A percentile compares a stretch with the other conserved stretches of the same genome.
These are phyloP conservation scores for Amphiprion percula DNA, from an alignment of 2,113 vertebrate genomes.

Conservation along the genomic window DNA sequence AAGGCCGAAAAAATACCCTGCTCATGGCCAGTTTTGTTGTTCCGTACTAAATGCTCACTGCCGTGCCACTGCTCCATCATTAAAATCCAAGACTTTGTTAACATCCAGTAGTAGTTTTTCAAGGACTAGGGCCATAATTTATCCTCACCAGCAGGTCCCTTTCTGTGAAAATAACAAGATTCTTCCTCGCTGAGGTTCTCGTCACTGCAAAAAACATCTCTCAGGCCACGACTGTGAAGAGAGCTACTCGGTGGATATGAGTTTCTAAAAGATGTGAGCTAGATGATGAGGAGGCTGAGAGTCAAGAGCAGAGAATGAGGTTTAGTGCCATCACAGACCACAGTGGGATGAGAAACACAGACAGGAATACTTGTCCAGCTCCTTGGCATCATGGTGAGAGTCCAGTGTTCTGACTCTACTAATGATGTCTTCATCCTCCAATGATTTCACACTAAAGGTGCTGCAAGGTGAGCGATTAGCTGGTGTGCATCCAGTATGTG, in stretches of 20 bases:
- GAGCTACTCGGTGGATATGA: constrained; percentile 44
- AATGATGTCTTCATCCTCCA: constrained; percentile 60
- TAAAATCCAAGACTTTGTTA: constrained; percentile 36
- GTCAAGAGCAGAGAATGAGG: constrained; percentile 34
- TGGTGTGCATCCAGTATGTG: constrained; percentile 7
- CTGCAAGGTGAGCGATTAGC: constrained; percentile 38
- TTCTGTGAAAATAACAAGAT: constrained; percentile 64
- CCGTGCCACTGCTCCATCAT: background rate
- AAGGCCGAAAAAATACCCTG: background rate
- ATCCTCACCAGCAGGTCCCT: constrained; percentile 29
- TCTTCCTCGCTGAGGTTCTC: constrained; percentile 41
- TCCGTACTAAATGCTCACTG: background rate
- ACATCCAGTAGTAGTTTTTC: constrained; percentile 26
- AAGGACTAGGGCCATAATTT: constrained; percentile 37
- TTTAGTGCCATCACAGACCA: constrained; percentile 42
- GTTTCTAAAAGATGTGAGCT: constrained; percentile 38
- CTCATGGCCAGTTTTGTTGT: background rate
- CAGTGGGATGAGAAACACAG: constrained; percentile 35
- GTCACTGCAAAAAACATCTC: constrained; percentile 36
- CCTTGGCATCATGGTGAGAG: constrained; percentile 51
- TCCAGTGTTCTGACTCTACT: constrained; percentile 26
- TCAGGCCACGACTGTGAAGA: constrained; percentile 40
- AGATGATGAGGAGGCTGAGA: constrained; percentile 54
- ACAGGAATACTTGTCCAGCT: constrained; percentile 47
- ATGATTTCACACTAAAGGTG: constrained; percentile 21